Percentiles rank a stretch among this genome's conserved stretches.
These are phyloP conservation scores for Acanthosoma haemorrhoidale DNA, from an alignment of 2,888 invertebrate genomes.

Conservation along the genomic window DNA sequence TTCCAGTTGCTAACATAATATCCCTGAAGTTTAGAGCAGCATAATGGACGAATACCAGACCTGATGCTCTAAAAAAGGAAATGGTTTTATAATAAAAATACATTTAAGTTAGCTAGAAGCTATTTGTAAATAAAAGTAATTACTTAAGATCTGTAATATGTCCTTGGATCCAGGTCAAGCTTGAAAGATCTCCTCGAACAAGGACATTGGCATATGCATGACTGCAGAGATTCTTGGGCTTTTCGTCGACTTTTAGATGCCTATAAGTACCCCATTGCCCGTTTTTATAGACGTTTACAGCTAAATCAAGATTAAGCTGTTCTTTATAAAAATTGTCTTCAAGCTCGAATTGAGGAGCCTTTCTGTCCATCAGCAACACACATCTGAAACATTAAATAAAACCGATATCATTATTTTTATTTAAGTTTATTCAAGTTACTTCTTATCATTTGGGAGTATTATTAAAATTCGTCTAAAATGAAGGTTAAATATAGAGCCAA, in stretches of 20 bases:
- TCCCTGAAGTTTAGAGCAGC: no score
- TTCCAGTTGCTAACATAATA: no score
- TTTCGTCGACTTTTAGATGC: conserved; percentile 63
- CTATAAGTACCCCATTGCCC: conserved; percentile 75
- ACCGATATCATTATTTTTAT: no score
- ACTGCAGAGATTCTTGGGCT: conserved; percentile 47
- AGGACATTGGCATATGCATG: conserved; percentile 73
- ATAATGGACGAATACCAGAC: no score
- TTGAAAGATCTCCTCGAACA: conserved; percentile 78
- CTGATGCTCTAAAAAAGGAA: no score
- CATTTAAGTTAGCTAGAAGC: no score
- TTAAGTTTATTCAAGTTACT: no score
- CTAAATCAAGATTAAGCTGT: conserved; percentile 67
- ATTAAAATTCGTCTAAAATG: no score
- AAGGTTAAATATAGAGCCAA: no score
- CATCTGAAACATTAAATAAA: conserved; percentile 49
- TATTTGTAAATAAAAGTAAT: no score
- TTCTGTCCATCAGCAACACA: conserved; percentile 55
- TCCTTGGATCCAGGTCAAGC: conserved; percentile 78
- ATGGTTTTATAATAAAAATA: no score
- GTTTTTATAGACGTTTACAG: conserved; percentile 68
- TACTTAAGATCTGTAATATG: conserved; percentile 37
- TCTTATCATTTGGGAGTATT: no score
- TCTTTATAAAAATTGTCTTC: conserved; percentile 59
- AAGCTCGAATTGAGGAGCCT: conserved; percentile 61